phyloP scores from a whole-genome alignment of 2,113 vertebrate species.

The Nothocercus nigrocapillus region DNA sequence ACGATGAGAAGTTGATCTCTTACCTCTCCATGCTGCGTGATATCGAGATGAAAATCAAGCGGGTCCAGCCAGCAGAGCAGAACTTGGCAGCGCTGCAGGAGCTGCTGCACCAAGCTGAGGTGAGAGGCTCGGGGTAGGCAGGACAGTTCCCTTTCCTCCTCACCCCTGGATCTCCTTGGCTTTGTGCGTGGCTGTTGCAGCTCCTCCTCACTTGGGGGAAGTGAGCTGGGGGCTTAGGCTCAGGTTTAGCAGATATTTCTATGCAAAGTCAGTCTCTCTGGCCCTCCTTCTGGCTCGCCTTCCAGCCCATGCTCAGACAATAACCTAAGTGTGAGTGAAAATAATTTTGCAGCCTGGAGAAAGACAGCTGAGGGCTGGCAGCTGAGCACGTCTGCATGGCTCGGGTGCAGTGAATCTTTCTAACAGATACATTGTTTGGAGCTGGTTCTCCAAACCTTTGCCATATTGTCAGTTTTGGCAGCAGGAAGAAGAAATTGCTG shows the following conservation, averaged over 20 bases:
- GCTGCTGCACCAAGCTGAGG: constrained; percentile 87
- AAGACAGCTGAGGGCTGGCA: neutral
- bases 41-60: constrained; percentile 88
- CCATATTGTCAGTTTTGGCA: neutral
- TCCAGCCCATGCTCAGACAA: neutral
- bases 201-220: neutral
- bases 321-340: neutral
- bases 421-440: neutral
- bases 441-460: neutral
- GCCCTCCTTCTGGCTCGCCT: neutral
- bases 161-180: neutral
- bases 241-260: neutral
- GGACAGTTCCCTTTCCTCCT: neutral
- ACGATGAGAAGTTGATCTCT: constrained; percentile 87
- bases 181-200: neutral
- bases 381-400: neutral
- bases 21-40: constrained; percentile 90
- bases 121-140: constrained; percentile 40
- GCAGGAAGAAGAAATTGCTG: neutral
- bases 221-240: neutral
- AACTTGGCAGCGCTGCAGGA: constrained; percentile 79
- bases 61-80: constrained; percentile 77
- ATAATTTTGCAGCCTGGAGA: neutral
- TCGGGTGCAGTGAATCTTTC: neutral
- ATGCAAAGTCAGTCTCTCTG: neutral